Percentiles rank a stretch among this genome's conserved stretches.
phyloP scores from a whole-genome alignment of 2,888 invertebrate species.

The Brachylomia viminalis region DNA sequence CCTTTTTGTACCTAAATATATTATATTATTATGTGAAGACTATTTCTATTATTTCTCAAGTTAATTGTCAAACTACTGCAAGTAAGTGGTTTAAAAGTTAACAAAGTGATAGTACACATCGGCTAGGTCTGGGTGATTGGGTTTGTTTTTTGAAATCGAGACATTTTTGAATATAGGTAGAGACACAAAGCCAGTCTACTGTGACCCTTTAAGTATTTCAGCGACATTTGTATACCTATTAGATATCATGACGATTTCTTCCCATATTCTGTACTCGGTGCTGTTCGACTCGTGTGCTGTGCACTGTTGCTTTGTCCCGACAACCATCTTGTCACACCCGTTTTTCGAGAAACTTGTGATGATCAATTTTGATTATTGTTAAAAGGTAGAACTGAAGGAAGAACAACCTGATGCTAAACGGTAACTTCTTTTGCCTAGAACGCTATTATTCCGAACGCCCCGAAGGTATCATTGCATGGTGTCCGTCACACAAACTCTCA shows the following conservation, averaged over 20 bases:
- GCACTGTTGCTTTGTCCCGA: background rate
- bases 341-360: background rate
- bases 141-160: background rate
- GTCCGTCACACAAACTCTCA: background rate
- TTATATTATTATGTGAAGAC: too few relatives aligned
- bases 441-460: background rate
- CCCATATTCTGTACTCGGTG: background rate
- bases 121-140: background rate
- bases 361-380: background rate
- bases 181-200: background rate
- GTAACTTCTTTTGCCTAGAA: background rate
- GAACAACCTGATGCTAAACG: background rate
- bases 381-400: background rate
- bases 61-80: background rate
- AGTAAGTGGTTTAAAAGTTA: background rate
- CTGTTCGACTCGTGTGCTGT: background rate
- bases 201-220: background rate
- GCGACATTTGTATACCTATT: background rate
- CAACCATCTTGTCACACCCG: background rate
- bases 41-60: background rate
- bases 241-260: background rate
- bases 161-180: background rate
- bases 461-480: constrained; percentile 9
- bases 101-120: background rate
- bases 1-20: too few relatives aligned